Percentiles rank a stretch among this genome's conserved stretches.
Conservation (phyloP, 1,140 invertebrate genomes). For the Anoplolepis gracilipes region DNA sequence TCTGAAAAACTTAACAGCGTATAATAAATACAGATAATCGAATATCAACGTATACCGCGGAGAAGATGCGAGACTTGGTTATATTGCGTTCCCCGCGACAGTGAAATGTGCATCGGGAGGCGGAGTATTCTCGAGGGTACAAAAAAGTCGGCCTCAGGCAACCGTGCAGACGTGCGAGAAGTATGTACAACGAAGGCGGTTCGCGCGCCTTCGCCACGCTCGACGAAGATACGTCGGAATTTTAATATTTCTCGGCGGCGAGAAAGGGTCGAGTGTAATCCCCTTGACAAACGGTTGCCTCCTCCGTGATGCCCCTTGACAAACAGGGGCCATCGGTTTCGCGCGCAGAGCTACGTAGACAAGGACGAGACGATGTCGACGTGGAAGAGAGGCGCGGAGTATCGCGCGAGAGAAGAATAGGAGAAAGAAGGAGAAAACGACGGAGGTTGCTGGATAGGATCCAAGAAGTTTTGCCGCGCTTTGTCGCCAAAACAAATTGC, state of each 20-base stretch:
- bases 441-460: slow-evolving; percentile 72
- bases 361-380: slow-evolving; percentile 9
- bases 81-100: slow-evolving; percentile 69
- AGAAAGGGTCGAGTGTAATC: slow-evolving; percentile 69
- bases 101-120: slow-evolving; percentile 33
- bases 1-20: slow-evolving; percentile 10
- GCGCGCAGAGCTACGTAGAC: slow-evolving; percentile 34
- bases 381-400: slow-evolving; percentile 23
- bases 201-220: slow-evolving; percentile 39
- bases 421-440: slow-evolving; percentile 51
- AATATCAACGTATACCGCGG: neutral
- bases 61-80: slow-evolving; percentile 59
- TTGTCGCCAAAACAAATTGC: slow-evolving; percentile 80
- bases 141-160: slow-evolving; percentile 11
- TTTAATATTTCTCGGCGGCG: slow-evolving; percentile 76
- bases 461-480: slow-evolving; percentile 79
- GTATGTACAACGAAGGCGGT: neutral
- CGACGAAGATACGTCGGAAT: slow-evolving; percentile 75
- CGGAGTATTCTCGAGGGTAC: slow-evolving; percentile 6
- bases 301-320: slow-evolving; percentile 75
- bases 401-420: neutral
- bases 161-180: neutral
- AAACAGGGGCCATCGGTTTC: slow-evolving; percentile 77
- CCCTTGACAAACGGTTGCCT: slow-evolving; percentile 77
- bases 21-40: slow-evolving; percentile 29